Evolutionary conservation across 2,888 invertebrate genomes (phyloP).

Genomic region (Neoitamus cyanurus): DNA sequence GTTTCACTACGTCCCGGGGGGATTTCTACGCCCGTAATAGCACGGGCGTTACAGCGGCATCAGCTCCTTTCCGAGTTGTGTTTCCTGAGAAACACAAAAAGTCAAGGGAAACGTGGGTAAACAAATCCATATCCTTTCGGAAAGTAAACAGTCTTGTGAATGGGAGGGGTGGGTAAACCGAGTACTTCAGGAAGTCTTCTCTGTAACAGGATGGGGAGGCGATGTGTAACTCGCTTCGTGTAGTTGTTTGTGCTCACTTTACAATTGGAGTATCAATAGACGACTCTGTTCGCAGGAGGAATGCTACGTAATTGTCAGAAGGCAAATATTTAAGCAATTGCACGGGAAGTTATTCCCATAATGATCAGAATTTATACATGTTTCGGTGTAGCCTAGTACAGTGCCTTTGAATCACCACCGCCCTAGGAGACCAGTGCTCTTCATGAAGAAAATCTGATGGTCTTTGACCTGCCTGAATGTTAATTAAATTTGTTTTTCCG

Average conservation of each 20-base stretch:
- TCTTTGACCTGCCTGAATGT: constrained; percentile 4
- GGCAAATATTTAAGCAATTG: constrained; percentile 35
- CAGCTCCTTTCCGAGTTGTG: constrained; percentile 24
- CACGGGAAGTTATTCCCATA: neutral
- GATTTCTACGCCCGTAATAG: neutral
- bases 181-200: neutral
- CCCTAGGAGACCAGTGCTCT: neutral
- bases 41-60: neutral
- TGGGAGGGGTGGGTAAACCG: constrained; percentile 16
- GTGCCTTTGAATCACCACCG: neutral
- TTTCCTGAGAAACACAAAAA: constrained; percentile 29
- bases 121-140: constrained; percentile 46
- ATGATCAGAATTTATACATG: neutral
- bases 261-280: constrained; percentile 39
- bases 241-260: constrained; percentile 4
- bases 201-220: neutral
- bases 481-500: neutral
- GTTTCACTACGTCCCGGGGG: neutral
- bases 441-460: neutral
- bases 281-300: neutral
- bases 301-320: constrained; percentile 13
- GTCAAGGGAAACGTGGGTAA: constrained; percentile 38
- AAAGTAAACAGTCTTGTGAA: constrained; percentile 37
- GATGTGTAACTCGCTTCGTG: constrained; percentile 26
- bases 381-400: neutral